Base-by-base conservation (phyloP, 2,888 invertebrate species). In the Cheilosia pagana region DNA sequence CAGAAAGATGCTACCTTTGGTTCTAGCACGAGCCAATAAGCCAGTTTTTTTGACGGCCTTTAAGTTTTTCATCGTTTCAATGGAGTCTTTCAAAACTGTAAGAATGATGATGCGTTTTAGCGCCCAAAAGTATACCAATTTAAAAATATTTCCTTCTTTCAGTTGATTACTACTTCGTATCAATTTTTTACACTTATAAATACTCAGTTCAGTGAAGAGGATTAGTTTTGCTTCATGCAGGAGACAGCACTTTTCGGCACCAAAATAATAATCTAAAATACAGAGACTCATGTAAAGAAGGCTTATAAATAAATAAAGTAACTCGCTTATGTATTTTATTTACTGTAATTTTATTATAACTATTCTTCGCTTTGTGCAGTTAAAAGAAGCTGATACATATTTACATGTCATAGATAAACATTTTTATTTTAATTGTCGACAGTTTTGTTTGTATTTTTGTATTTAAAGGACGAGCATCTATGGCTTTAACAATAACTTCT, bases 1-100 rank as follows among this genome's bases (percentile, higher is more conserved):
- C 70, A 81, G 55, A 25, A 87, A 87, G 14, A 86, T 87, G 55
- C n/a, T 88, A 4, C 19, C 39, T 0, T 8, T 88, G 52, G 19
- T 87, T 6, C 86, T 88, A 45, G 87, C 86, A 0, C 83, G 88
- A 8, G 55, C 87, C 14, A 87, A 88, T 21, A 87, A 57, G 25
- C 87, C 88, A 6, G 88, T 77, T 0, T 75, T 78, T 50, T 77
- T 88, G 65, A 88, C 87, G 12, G 88, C 88, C n/a, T 88, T 81
- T 16, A 87, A 87, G 43, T 88, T 88, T 43, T 88, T 88, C 21
- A 25, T 81, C 12, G 82, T 88, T 35, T 88, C 88, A 19, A 88
- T 88, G 88, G 87, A 87, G 67, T 81, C 86, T 23, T 88, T 88
- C 57, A 87, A 88, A 50, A 78, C 81, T 77, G 88, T 88, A 72